These are phyloP conservation scores for Penaeus chinensis DNA, from an alignment of 1,140 invertebrate genomes.

Conservation along the genomic window DNA sequence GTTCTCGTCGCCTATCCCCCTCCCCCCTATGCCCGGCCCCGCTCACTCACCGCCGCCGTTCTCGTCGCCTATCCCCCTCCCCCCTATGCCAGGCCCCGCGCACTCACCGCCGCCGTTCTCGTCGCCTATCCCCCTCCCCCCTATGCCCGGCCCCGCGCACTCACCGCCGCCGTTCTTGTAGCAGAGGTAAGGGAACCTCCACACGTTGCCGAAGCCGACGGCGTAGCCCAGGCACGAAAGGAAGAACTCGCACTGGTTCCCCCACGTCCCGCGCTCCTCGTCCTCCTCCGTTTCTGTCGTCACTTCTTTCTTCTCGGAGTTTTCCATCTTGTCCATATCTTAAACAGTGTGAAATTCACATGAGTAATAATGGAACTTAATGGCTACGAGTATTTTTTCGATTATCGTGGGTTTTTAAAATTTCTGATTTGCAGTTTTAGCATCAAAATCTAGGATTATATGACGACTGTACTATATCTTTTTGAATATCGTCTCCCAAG, in stretches of 20 bases:
- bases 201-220: slow-evolving; percentile 69
- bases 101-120: too few species aligned
- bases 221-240: slow-evolving; percentile 67
- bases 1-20: slow-evolving; percentile 75
- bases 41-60: slow-evolving; percentile 76
- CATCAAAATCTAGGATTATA: too few species aligned
- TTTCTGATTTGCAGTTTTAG: too few species aligned
- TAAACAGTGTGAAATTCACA: background rate
- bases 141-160: background rate
- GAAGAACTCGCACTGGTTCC: slow-evolving; percentile 68
- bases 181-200: slow-evolving; percentile 83
- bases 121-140: too few species aligned
- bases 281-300: background rate
- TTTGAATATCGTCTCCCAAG: too few species aligned
- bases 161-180: slow-evolving; percentile 89
- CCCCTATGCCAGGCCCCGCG: too few species aligned
- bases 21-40: too few species aligned
- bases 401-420: background rate
- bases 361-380: background rate
- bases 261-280: slow-evolving; percentile 65
- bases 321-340: background rate
- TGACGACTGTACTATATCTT: too few species aligned
- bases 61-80: too few species aligned
- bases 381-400: background rate
- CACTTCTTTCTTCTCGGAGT: background rate